Percentiles rank a stretch among this genome's conserved stretches.
Evolutionary conservation across 2,888 invertebrate genomes (phyloP).

Genomic region (Stenoptilia bipunctidactyla): DNA sequence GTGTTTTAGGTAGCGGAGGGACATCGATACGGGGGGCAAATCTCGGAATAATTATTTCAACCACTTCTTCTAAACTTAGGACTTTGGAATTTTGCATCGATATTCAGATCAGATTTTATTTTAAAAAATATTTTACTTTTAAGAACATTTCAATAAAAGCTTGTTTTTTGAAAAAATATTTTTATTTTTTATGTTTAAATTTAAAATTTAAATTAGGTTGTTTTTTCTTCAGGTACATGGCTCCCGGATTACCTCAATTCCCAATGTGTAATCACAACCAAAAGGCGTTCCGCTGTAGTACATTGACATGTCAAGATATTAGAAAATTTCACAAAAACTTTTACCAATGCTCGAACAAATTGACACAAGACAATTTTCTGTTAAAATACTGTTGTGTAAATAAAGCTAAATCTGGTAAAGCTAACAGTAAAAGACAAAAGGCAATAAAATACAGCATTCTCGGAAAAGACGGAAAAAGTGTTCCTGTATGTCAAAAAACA

Average conservation of each 20-base stretch:
- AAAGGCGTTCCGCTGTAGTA: slow-evolving; percentile 15
- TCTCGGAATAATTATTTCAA: too few species aligned
- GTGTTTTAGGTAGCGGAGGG: too few species aligned
- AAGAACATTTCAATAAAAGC: too few species aligned
- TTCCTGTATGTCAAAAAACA: slow-evolving; percentile 8
- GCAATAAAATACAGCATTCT: slow-evolving; percentile 13
- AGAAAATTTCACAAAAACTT: slow-evolving; percentile 15
- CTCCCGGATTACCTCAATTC: slow-evolving; percentile 9
- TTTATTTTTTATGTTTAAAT: too few species aligned
- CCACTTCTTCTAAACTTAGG: too few species aligned
- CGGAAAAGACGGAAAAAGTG: slow-evolving; percentile 1
- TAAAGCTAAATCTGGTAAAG: slow-evolving; percentile 9
- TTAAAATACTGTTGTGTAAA: slow-evolving; percentile 13
- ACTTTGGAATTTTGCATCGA: too few species aligned
- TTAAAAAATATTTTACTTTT: too few species aligned
- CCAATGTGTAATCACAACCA: slow-evolving; percentile 13
- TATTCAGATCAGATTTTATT: too few species aligned
- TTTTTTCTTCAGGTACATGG: slow-evolving; percentile 1
- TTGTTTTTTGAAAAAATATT: too few species aligned
- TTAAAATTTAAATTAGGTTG: too few species aligned
- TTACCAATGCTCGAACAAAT: slow-evolving; percentile 11
- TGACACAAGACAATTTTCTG: slow-evolving; percentile 14
- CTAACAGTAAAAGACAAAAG: slow-evolving; percentile 12
- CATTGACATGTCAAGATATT: slow-evolving; percentile 10
- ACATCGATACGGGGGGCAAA: too few species aligned